phyloP scores from a whole-genome alignment of 1,140 invertebrate species.

The Zaprionus kolodkinae region DNA sequence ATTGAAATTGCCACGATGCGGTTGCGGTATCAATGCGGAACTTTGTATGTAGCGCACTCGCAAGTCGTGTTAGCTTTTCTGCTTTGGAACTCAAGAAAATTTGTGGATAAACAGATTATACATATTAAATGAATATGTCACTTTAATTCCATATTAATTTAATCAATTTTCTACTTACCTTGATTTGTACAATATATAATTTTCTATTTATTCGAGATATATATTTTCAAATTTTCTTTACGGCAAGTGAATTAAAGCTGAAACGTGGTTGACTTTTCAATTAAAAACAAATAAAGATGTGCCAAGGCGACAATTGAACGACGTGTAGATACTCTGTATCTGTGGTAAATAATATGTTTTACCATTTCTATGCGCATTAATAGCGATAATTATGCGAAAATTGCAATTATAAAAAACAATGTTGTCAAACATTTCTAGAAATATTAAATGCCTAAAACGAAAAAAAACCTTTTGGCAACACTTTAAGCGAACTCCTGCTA shows the following conservation, averaged over 20 bases:
- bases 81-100: neutral
- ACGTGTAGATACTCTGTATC: neutral
- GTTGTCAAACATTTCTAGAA: too few relatives aligned
- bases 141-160: neutral
- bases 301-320: neutral
- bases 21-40: too few relatives aligned
- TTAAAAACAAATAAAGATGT: slow-evolving; percentile 2
- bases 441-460: too few relatives aligned
- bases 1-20: too few relatives aligned
- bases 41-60: too few relatives aligned
- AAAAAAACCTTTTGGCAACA: too few relatives aligned
- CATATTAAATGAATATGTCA: neutral
- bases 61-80: neutral
- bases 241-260: neutral
- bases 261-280: slow-evolving; percentile 2
- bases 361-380: neutral
- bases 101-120: too few relatives aligned
- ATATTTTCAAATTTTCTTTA: neutral
- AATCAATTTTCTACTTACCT: neutral
- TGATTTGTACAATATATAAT: too few relatives aligned
- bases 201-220: neutral
- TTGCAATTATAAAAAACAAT: too few relatives aligned
- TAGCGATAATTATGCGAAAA: neutral
- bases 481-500: too few relatives aligned
- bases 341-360: neutral